Evolutionary conservation across 2,797 vertebrate genomes (phyloP).

Genomic region (Capromys pilorides): DNA sequence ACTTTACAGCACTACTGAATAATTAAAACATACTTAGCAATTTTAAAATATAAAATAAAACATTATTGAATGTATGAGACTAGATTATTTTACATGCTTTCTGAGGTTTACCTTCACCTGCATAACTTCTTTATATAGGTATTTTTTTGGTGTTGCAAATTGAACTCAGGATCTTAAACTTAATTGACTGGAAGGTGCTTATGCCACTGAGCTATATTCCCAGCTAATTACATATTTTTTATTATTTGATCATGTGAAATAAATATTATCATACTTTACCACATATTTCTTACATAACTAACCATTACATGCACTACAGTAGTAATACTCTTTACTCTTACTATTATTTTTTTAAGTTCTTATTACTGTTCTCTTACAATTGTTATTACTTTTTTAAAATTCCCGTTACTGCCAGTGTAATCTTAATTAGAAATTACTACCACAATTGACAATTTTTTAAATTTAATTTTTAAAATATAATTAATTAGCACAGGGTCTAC

Average conservation of each 20-base stretch:
- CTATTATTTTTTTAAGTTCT: too few relatives aligned
- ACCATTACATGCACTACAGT: background rate
- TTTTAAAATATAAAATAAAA: background rate
- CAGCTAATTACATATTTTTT: background rate
- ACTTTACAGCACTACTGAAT: background rate
- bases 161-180: too few relatives aligned
- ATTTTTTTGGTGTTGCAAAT: too few relatives aligned
- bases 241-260: background rate
- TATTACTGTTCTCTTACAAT: background rate
- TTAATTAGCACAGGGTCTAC: too few relatives aligned
- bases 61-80: background rate
- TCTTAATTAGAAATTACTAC: background rate
- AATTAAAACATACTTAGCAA: background rate
- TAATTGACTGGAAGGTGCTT: too few relatives aligned
- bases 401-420: background rate
- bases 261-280: background rate
- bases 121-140: too few relatives aligned
- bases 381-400: too few relatives aligned
- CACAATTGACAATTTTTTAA: background rate
- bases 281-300: background rate
- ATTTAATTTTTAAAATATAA: too few relatives aligned
- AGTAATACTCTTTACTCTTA: background rate
- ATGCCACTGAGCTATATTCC: too few relatives aligned
- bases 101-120: background rate
- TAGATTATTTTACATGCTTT: background rate